These are phyloP conservation scores for Hystrix cristata DNA, from an alignment of 2,113 vertebrate genomes.

Conservation along the genomic window DNA sequence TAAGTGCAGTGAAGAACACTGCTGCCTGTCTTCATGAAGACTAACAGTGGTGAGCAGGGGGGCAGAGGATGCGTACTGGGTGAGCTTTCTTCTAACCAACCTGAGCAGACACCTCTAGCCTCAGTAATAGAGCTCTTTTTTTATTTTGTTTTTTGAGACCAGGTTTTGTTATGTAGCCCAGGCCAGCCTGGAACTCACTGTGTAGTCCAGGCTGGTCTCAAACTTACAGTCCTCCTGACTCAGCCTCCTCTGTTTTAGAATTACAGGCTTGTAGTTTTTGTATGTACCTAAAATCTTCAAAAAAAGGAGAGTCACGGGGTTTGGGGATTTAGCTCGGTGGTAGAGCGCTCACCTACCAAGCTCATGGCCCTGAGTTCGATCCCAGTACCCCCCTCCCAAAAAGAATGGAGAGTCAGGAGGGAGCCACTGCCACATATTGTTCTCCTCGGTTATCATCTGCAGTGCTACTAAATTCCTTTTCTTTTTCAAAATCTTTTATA, in stretches of 20 bases:
- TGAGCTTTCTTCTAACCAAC: neutral
- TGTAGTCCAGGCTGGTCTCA: neutral
- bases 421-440: neutral
- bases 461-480: neutral
- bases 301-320: neutral
- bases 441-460: neutral
- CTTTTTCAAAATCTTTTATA: neutral
- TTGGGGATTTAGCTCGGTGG: no score
- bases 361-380: no score
- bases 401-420: neutral
- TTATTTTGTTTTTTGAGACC: neutral
- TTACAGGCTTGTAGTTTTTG: neutral
- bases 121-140: neutral
- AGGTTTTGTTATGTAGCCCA: neutral
- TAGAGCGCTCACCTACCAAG: no score
- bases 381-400: no score
- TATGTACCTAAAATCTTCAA: neutral
- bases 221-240: neutral
- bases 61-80: neutral
- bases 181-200: neutral
- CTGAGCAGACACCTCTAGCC: neutral
- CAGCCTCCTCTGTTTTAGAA: neutral
- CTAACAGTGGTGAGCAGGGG: neutral
- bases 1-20: neutral
- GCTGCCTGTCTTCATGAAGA: neutral